Percentiles rank a stretch among this genome's conserved stretches.
Conservation (phyloP, 2,113 vertebrate genomes). For the Pterophyllum scalare region DNA sequence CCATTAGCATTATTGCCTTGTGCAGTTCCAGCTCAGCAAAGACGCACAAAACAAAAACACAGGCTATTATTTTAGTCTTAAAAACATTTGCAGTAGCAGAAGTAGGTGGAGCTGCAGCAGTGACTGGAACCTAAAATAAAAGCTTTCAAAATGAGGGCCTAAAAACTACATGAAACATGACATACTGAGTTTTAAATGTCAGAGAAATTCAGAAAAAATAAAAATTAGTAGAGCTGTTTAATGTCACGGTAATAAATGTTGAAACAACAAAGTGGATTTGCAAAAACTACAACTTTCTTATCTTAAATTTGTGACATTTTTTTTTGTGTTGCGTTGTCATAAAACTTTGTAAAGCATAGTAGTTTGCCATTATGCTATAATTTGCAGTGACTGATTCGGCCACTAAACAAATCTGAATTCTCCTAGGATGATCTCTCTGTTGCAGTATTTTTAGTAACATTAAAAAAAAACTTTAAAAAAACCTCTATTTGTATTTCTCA, state of each 20-base stretch:
- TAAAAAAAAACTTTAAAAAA: not conserved
- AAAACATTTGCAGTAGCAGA: not conserved
- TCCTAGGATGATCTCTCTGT: not conserved
- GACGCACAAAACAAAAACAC: not conserved
- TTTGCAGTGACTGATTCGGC: not conserved
- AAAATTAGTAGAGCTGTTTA: not conserved
- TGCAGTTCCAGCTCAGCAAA: not conserved
- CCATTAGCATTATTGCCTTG: slow-evolving; percentile 17
- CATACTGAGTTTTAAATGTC: not conserved
- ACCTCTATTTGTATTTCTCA: not conserved
- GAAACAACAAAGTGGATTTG: not conserved
- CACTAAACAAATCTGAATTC: not conserved
- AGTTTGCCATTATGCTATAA: not conserved
- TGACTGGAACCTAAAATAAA: not conserved
- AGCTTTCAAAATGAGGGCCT: not conserved
- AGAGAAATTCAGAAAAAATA: not conserved
- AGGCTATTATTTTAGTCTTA: not conserved
- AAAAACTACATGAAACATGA: not conserved
- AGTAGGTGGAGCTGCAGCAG: not conserved
- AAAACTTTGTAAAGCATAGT: not conserved
- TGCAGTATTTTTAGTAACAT: slow-evolving; percentile 4
- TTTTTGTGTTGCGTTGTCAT: not conserved
- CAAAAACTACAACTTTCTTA: not conserved
- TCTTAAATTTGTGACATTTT: not conserved
- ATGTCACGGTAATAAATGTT: not conserved